Percentiles rank a stretch among this genome's conserved stretches.
Conservation (phyloP, 2,888 invertebrate species). For the Eupithecia dodoneata region DNA sequence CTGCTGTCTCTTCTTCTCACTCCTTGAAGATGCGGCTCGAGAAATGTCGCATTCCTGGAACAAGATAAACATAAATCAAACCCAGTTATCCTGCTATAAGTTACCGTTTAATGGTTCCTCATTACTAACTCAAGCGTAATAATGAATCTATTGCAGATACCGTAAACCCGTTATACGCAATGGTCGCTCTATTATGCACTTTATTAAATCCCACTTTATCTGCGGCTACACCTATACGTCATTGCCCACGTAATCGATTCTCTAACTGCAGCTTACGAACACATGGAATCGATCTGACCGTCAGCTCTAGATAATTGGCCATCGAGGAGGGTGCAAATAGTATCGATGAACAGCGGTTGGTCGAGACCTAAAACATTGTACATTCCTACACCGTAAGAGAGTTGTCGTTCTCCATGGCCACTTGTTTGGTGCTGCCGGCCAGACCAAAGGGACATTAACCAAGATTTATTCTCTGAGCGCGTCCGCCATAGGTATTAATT, state of each 20-base stretch:
- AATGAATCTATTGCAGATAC: slow-evolving; percentile 31
- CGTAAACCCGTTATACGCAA: slow-evolving; percentile 35
- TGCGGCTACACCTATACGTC: slow-evolving; percentile 41
- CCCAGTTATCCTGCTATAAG: neutral
- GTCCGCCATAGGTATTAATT: slow-evolving; percentile 74
- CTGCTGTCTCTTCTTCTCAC: slow-evolving; percentile 80
- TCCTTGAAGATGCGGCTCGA: slow-evolving; percentile 89
- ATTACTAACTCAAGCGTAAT: slow-evolving; percentile 18
- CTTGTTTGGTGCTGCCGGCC: slow-evolving; percentile 53
- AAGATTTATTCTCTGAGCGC: slow-evolving; percentile 77
- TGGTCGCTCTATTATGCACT: slow-evolving; percentile 38
- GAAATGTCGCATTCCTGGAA: slow-evolving; percentile 90
- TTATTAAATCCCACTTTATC: slow-evolving; percentile 40
- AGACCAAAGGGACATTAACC: slow-evolving; percentile 80
- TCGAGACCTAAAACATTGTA: neutral
- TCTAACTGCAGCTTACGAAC: slow-evolving; percentile 58
- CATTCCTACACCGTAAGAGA: neutral
- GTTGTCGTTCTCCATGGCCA: slow-evolving; percentile 13
- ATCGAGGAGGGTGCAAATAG: neutral
- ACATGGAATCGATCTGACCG: slow-evolving; percentile 66
- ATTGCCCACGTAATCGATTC: slow-evolving; percentile 61
- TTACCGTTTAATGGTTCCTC: neutral
- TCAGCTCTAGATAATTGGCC: slow-evolving; percentile 36
- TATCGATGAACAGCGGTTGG: neutral
- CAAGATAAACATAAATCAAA: slow-evolving; percentile 46